These are phyloP conservation scores for Conopomorpha cramerella DNA, from an alignment of 1,140 invertebrate genomes.

Conservation along the genomic window DNA sequence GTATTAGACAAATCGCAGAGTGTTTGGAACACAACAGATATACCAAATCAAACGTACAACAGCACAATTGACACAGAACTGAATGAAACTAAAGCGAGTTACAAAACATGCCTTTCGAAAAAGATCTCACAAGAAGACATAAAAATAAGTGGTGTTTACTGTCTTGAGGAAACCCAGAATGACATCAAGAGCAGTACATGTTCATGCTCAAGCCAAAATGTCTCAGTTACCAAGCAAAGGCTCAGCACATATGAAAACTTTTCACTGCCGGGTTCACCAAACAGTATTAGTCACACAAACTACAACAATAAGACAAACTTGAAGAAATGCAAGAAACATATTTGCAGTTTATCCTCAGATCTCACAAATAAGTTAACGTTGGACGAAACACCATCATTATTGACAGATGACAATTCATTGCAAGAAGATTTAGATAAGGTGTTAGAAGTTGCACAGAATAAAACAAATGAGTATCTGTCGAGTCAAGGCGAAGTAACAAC, in stretches of 20 bases:
- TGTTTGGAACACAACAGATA: too few relatives aligned
- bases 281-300: constrained; percentile 36
- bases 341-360: too few relatives aligned
- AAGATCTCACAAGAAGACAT: constrained; percentile 15
- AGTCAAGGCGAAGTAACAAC: constrained; percentile 9
- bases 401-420: constrained; percentile 16
- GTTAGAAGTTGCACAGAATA: constrained; percentile 34
- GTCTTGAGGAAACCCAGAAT: constrained; percentile 29
- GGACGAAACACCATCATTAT: constrained; percentile 12
- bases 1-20: constrained; percentile 30
- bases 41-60: too few relatives aligned
- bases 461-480: constrained; percentile 39
- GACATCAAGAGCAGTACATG: constrained; percentile 5
- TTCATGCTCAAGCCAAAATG: constrained; percentile 5
- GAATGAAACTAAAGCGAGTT: constrained; percentile 19
- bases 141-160: constrained; percentile 38
- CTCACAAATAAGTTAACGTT: constrained; percentile 11
- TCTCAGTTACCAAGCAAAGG: constrained; percentile 12
- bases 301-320: constrained; percentile 39
- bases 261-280: constrained; percentile 39
- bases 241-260: constrained; percentile 41
- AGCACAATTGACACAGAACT: constrained; percentile 6
- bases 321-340: constrained; percentile 19
- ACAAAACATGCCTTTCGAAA: constrained; percentile 30
- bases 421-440: constrained; percentile 24